Percentiles rank a stretch among this genome's conserved stretches.
Evolutionary conservation across 1,140 invertebrate genomes (phyloP).

Genomic region (Aphis craccivora): DNA sequence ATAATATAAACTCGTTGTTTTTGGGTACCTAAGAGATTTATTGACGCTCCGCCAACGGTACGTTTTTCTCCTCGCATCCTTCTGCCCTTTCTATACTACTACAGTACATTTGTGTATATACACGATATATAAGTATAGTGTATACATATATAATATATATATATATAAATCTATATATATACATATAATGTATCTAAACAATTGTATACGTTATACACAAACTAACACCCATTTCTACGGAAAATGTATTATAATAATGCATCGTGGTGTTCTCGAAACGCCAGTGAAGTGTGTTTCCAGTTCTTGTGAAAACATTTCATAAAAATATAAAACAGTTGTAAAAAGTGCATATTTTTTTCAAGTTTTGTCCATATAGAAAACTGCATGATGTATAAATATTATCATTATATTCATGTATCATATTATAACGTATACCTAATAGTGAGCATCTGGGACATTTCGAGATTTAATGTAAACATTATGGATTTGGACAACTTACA

Average conservation of each 20-base stretch:
- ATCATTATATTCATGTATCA: not conserved
- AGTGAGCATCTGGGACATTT: not conserved
- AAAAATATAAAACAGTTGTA: not conserved
- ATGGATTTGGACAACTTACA: not conserved
- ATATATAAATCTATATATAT: too few relatives aligned
- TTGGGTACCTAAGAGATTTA: constrained; percentile 45
- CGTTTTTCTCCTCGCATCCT: constrained; percentile 25
- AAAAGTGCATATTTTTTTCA: not conserved
- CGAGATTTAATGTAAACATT: not conserved
- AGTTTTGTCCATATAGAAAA: not conserved
- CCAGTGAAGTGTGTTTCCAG: not conserved
- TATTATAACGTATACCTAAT: not conserved
- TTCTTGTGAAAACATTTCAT: not conserved
- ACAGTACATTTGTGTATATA: not conserved
- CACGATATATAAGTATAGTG: too few relatives aligned
- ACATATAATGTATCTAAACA: not conserved
- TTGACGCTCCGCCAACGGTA: not conserved
- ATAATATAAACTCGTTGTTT: constrained; percentile 31
- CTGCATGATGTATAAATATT: not conserved
- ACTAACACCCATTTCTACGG: not conserved
- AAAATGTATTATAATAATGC: not conserved
- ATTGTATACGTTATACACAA: not conserved
- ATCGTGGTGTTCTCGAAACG: not conserved
- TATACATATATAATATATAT: too few relatives aligned
- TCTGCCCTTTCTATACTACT: not conserved